Conservation (phyloP, 92 coral and sea anemone species). For the Pocillopora meandrina region DNA sequence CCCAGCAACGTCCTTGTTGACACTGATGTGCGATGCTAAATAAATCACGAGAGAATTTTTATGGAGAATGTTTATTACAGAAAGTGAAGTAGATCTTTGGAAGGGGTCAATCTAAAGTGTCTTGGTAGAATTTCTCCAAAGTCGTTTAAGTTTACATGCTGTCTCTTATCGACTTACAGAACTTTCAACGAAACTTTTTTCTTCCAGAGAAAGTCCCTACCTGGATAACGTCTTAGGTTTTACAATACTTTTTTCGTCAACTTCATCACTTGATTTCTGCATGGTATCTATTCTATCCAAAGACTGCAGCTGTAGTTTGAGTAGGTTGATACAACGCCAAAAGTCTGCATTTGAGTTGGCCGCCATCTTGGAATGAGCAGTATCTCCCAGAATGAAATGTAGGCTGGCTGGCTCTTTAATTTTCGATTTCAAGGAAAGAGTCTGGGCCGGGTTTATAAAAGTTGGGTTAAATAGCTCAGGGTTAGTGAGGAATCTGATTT, state of each 20-base stretch:
- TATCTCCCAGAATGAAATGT: conserved; percentile 34
- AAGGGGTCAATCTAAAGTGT: too few species aligned
- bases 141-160: background rate
- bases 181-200: conserved; percentile 4
- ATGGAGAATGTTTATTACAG: too few species aligned
- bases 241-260: conserved; percentile 37
- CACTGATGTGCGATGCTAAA: too few species aligned
- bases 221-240: conserved; percentile 61
- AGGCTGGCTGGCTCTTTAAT: background rate
- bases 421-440: background rate
- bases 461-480: too few species aligned
- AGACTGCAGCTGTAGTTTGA: conserved; percentile 62
- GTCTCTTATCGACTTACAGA: conserved; percentile 15
- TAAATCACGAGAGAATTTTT: too few species aligned
- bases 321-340: conserved; percentile 70
- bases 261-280: conserved; percentile 27
- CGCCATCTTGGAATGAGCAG: conserved; percentile 30
- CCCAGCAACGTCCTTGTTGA: too few species aligned
- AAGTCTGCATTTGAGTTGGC: conserved; percentile 53
- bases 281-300: conserved; percentile 55
- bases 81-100: too few species aligned
- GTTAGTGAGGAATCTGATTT: too few species aligned
- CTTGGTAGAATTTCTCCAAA: too few species aligned
- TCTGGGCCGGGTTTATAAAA: too few species aligned
- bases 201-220: conserved; percentile 20